Base-by-base conservation (phyloP, 2,797 vertebrate species). In the Myiotriccus ornatus region DNA sequence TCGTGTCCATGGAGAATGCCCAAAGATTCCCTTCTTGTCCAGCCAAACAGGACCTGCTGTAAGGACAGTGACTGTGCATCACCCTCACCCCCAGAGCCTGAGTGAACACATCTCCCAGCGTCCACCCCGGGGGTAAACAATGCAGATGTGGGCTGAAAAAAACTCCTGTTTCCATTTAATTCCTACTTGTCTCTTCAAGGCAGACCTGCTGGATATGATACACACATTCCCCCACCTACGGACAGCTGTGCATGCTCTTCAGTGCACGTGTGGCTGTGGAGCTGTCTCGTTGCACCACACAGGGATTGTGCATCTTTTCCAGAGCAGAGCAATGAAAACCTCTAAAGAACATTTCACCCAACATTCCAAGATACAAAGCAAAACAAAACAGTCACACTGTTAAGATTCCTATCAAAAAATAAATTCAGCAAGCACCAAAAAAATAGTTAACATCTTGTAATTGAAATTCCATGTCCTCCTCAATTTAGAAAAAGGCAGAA, bases 161-260 rank as follows among this genome's bases (percentile, higher is more conserved):
- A 59, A 44, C 12, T 9, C 7, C 3, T 23, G 9, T 18, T 55
- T 37, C 23, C 30, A 35, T 2, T 62, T 44, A 52, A 46, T 49
- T 30, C 22, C 35, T 32, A 1, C 0, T 0, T 12, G 30, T 4
- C 22, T 15, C 3, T 10, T 59, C 32, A n/a, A 71, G 41, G 5
- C 30, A 43, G 55, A 64, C 50, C n/a, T 32, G 20, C 3, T 8
- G 1, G 25, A 21, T 32, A n/a, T 2, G 25, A 21, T 1, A 6
- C 0, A 15, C 39, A 20, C 20, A 3, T 17, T 17, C 5, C 17
- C 82, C 57, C 53, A 8, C 11, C 9, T 24, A 24, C 7, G n/a
- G 3, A 22, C 3, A 17, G 0, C 0, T 12, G 24, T 7, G 39
- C 3, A 11, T 22, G 10, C 28, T 62, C 23, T 2, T 34, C 23